These are phyloP conservation scores for Parapsyche elsis DNA, from an alignment of 1,140 invertebrate species.

Conservation along the genomic window DNA sequence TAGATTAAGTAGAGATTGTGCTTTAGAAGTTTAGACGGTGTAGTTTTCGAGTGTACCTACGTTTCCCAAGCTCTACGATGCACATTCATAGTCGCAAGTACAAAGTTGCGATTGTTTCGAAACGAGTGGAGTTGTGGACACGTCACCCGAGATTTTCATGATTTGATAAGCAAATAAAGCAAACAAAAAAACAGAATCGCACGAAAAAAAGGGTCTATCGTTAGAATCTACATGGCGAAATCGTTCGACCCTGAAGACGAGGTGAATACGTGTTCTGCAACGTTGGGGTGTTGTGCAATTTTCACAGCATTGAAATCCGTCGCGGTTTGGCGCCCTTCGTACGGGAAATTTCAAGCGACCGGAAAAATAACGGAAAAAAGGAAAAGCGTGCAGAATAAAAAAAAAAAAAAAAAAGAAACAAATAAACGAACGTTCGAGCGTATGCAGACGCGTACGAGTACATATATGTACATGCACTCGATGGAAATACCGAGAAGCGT, in stretches of 20 bases:
- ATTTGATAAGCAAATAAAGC: neutral
- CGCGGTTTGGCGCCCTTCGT: constrained; percentile 35
- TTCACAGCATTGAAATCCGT: constrained; percentile 30
- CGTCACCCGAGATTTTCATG: neutral
- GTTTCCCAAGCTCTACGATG: no score
- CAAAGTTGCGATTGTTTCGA: no score
- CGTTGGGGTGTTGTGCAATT: constrained; percentile 15
- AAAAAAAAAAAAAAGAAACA: neutral
- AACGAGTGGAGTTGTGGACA: no score
- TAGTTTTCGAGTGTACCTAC: no score
- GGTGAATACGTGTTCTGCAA: constrained; percentile 1
- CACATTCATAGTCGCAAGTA: no score
- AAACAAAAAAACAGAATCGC: neutral
- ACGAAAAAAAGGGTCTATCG: constrained; percentile 1
- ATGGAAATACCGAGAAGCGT: no score
- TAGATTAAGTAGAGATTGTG: no score
- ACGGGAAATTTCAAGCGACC: constrained; percentile 12
- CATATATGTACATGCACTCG: no score
- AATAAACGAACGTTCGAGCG: no score
- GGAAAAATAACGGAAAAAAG: constrained; percentile 9
- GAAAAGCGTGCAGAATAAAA: no score
- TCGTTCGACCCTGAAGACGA: constrained; percentile 24
- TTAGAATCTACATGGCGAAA: constrained; percentile 22
- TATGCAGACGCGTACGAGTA: no score
- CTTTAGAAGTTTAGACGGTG: no score